Conservation (phyloP, 2,113 vertebrate species). For the Hydrochoerus hydrochaeris region DNA sequence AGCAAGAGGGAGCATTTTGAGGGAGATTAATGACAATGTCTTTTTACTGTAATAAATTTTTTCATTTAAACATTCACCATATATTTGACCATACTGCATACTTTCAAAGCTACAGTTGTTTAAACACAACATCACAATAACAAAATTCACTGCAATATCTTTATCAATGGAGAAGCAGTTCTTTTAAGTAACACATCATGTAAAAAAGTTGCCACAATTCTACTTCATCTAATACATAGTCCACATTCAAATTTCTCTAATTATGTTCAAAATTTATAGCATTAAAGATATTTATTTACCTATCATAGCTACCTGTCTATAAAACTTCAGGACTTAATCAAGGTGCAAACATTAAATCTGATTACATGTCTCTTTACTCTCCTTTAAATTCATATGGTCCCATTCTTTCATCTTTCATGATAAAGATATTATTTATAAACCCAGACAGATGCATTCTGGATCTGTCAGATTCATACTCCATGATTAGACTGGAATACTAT, state of each 20-base stretch:
- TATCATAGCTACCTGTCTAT: background rate
- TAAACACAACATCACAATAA: background rate
- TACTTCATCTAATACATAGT: background rate
- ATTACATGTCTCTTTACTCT: background rate
- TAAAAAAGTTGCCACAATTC: background rate
- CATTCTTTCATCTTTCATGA: background rate
- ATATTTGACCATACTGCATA: background rate
- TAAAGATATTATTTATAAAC: background rate
- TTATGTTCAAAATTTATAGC: background rate
- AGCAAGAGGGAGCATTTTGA: background rate
- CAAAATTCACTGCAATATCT: constrained; percentile 11
- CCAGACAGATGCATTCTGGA: background rate
- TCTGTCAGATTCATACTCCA: background rate
- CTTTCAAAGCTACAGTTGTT: background rate
- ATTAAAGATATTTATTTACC: background rate
- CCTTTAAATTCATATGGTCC: background rate
- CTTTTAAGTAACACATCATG: background rate
- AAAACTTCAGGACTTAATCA: background rate
- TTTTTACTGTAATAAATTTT: background rate
- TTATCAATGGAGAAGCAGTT: background rate
- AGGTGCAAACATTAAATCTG: background rate
- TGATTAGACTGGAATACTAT: background rate
- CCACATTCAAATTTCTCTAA: background rate
- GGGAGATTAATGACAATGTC: background rate
- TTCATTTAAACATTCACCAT: background rate